Percentiles rank a stretch among this genome's conserved stretches.
Evolutionary conservation across 1,140 invertebrate species (phyloP).

Genomic region (Macrocentrus cingulum): DNA sequence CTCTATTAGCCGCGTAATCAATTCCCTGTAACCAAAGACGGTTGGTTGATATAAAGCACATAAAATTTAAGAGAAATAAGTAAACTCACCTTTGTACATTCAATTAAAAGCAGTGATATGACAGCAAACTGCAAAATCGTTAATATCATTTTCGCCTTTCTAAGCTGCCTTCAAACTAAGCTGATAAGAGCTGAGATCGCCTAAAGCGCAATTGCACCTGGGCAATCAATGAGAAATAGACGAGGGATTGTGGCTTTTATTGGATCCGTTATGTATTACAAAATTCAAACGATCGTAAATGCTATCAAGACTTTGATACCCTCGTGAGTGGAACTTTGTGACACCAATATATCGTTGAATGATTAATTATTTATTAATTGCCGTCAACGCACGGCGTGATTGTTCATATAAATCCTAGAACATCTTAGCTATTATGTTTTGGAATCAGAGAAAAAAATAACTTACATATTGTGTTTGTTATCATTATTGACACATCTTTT

Average conservation of each 20-base stretch:
- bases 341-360: background rate
- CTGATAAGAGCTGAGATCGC: background rate
- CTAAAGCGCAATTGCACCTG: background rate
- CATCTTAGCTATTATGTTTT: too few relatives aligned
- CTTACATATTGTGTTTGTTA: too few relatives aligned
- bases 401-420: background rate
- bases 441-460: too few relatives aligned
- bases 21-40: conserved; percentile 23
- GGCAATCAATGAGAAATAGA: background rate
- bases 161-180: background rate
- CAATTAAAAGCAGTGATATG: background rate
- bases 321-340: background rate
- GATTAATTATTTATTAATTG: conserved; percentile 13
- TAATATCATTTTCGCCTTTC: background rate
- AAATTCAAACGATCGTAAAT: conserved; percentile 1
- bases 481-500: too few relatives aligned
- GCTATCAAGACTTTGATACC: background rate
- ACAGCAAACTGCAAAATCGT: too few relatives aligned
- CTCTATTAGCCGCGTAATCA: conserved; percentile 26
- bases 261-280: background rate
- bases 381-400: background rate
- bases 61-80: background rate
- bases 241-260: background rate
- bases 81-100: background rate
- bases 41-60: background rate